Percentiles rank a stretch among this genome's conserved stretches.
Conservation (phyloP, 2,113 vertebrate genomes). For the Riparia riparia region DNA sequence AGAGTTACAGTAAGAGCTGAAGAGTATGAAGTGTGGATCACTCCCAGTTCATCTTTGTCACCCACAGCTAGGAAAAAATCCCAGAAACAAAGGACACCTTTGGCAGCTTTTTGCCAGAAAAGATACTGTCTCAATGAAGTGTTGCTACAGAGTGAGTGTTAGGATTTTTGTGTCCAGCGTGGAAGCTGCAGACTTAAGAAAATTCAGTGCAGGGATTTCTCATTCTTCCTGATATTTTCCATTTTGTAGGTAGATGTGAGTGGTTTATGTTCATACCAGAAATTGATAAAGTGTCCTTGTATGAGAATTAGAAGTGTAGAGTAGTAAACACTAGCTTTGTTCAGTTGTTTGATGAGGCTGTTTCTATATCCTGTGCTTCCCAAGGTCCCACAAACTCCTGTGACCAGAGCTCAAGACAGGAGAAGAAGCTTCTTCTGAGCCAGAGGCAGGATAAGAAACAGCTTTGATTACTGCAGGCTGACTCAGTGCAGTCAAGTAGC, state of each 20-base stretch:
- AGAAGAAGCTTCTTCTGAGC: background rate
- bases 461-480: background rate
- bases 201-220: background rate
- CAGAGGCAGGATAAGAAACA: background rate
- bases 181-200: background rate
- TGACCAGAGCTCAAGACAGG: background rate
- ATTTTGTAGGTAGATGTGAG: background rate
- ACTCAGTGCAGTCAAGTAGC: background rate
- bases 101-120: background rate
- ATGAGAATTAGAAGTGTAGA: background rate
- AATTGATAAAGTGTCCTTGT: background rate
- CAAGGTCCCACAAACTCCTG: background rate
- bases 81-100: background rate
- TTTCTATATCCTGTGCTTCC: background rate
- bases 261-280: background rate
- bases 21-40: background rate
- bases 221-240: background rate
- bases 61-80: background rate
- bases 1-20: background rate
- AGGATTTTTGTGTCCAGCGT: fast-evolving
- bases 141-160: background rate
- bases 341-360: background rate
- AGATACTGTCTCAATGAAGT: background rate
- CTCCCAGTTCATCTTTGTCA: background rate
- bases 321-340: background rate